phyloP scores from a whole-genome alignment of 2,113 vertebrate genomes.

The Amazona vittata region DNA sequence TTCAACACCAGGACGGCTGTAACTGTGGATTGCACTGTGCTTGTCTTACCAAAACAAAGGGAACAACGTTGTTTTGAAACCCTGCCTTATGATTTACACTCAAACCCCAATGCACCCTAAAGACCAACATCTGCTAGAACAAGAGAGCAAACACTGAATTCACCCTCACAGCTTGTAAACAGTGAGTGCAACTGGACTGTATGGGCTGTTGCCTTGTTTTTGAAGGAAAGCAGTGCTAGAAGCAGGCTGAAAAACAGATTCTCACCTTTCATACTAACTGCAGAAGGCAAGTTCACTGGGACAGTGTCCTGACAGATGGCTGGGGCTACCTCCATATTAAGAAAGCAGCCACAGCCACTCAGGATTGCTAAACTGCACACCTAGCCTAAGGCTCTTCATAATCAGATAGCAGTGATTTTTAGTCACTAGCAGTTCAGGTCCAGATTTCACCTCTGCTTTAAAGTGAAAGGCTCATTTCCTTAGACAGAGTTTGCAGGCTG shows the following conservation, averaged over 20 bases:
- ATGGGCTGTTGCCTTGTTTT: neutral
- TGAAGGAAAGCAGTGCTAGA: neutral
- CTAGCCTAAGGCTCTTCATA: neutral
- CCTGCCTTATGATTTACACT: neutral
- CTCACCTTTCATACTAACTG: neutral
- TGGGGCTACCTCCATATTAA: neutral
- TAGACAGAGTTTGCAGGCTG: neutral
- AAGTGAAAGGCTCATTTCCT: neutral
- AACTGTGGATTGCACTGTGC: neutral
- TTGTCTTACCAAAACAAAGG: neutral
- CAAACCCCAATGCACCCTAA: accelerated
- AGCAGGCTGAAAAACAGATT: neutral
- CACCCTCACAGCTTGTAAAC: neutral
- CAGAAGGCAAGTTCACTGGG: neutral
- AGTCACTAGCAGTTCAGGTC: neutral
- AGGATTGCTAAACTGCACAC: neutral
- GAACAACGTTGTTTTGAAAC: neutral
- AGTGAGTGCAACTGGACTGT: accelerated
- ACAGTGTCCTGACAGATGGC: neutral
- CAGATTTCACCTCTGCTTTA: neutral
- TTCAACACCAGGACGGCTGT: neutral
- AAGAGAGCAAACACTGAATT: neutral
- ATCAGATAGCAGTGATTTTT: neutral
- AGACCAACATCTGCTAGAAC: neutral
- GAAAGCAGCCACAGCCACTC: neutral